Evolutionary conservation across 2,797 vertebrate species (phyloP), one percentile per base, ranked within the genome.

Genomic region (Cebuella pygmaea): DNA sequence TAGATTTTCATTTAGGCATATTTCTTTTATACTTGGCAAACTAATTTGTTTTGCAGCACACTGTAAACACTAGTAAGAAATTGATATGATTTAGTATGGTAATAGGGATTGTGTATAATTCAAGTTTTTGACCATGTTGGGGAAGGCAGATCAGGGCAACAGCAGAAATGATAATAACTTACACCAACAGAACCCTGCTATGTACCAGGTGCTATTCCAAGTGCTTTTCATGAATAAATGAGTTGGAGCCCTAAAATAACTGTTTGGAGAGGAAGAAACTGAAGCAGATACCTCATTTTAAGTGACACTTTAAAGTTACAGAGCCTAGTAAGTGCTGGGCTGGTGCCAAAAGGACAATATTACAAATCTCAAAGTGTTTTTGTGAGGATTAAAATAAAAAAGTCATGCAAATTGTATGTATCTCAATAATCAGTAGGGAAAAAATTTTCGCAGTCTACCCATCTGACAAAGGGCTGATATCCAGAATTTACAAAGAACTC

Each of bases 21-120:
- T 76, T 90, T 97, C 8, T 95, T 95, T 67, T 82, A 46, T 46
- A 64, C 46, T 90, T 96, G 88, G 26, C 36, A 95, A 94, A 75
- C 19, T 85, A 59, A 39, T 97, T 87, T 90, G 36, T 92, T 93
- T 96, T 78, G 93, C 94, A 82, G 24, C 20, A 85, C 44, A 36
- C 27, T 11, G 48, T 55, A 46, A 46, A 55, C 9, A 19, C 36
- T 79, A 59, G 36, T 20, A n/a, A 89, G 82, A 44, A 26, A 36
- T n/a, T 9, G 12, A 19, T 48, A 2, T 27, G 41, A 52, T 33
- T 88, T 50, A 12, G 46, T 24, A 0, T 76, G 46, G 13, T 94
- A 39, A n/a, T 79, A 26, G 36, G 19, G 24, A 61, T 55, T 22
- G 33, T 74, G 61, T 81, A 2, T 22, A 26, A 7, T 27, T 59